Percentiles rank a stretch among this genome's conserved stretches.
Conservation (phyloP, 2,113 vertebrate genomes). For the Phylloscopus trochiloides region DNA sequence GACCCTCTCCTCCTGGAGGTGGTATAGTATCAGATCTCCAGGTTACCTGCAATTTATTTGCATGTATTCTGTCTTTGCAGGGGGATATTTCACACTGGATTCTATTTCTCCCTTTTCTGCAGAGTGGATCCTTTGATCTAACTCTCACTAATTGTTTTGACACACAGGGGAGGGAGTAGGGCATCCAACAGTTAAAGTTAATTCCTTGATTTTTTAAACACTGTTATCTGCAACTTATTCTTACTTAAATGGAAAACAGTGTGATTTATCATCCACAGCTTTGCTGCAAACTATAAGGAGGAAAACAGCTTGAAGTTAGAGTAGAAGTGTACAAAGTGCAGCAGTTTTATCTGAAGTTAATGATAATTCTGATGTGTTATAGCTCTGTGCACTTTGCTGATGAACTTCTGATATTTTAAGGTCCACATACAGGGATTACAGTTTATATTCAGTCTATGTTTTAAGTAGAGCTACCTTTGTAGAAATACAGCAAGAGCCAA, state of each 20-base stretch:
- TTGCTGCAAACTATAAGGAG: background rate
- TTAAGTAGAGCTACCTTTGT: background rate
- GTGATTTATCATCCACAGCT: background rate
- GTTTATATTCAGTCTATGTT: background rate
- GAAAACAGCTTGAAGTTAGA: background rate
- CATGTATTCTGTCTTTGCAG: conserved; percentile 19
- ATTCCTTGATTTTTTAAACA: background rate
- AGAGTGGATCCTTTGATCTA: conserved; percentile 12
- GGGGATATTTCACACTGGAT: background rate
- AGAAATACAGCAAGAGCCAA: background rate
- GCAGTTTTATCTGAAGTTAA: background rate
- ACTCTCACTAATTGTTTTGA: conserved; percentile 35
- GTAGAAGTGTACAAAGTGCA: background rate
- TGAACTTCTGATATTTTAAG: background rate
- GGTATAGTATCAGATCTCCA: conserved; percentile 45
- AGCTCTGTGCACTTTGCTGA: background rate
- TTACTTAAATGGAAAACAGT: background rate
- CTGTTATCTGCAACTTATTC: background rate
- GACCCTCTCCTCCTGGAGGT: conserved; percentile 52
- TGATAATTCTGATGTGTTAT: background rate
- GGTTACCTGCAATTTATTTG: conserved; percentile 37
- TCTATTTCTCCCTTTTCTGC: background rate
- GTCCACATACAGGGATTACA: background rate
- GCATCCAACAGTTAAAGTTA: background rate
- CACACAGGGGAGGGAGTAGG: background rate